phyloP scores from a whole-genome alignment of 2,113 vertebrate genomes.

The Triplophysa dalaica region DNA sequence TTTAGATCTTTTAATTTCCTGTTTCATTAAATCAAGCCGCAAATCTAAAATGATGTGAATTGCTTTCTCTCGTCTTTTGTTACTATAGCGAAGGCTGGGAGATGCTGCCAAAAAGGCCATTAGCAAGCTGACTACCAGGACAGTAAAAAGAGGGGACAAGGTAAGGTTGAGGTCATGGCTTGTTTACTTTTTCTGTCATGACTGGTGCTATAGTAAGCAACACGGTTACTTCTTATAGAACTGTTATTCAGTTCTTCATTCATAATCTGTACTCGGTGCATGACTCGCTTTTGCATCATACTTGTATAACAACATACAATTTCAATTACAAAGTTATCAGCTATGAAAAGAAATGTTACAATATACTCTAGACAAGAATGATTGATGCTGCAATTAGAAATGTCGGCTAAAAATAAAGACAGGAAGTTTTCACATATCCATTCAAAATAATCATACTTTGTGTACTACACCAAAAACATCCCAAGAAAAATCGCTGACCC shows the following conservation, averaged over 20 bases:
- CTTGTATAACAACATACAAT: not conserved
- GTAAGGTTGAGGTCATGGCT: conserved; percentile 67
- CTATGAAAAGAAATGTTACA: too few relatives aligned
- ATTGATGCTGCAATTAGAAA: too few relatives aligned
- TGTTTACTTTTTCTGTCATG: conserved; percentile 2
- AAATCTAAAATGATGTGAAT: conserved; percentile 5
- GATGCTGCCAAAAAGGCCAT: conserved; percentile 97
- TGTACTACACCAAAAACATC: not conserved
- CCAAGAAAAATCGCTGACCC: conserved; percentile 5
- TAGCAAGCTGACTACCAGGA: conserved; percentile 92
- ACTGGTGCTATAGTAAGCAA: not conserved
- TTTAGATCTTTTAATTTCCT: conserved; percentile 24
- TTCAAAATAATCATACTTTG: too few relatives aligned
- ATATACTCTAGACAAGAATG: too few relatives aligned
- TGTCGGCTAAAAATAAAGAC: too few relatives aligned
- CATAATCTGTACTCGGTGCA: conserved; percentile 14
- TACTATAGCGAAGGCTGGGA: conserved; percentile 87
- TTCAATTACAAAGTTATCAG: too few relatives aligned
- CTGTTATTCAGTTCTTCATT: conserved; percentile 4
- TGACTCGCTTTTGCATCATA: not conserved
- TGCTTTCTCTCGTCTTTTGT: conserved; percentile 13
- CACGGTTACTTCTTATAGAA: not conserved
- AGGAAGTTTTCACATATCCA: too few relatives aligned
- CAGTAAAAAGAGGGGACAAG: conserved; percentile 97
- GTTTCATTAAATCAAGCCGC: conserved; percentile 9